Percentiles rank a stretch among this genome's conserved stretches.
Conservation (phyloP, 1,140 invertebrate genomes). For the Pseudomyrmex flavicornis region DNA sequence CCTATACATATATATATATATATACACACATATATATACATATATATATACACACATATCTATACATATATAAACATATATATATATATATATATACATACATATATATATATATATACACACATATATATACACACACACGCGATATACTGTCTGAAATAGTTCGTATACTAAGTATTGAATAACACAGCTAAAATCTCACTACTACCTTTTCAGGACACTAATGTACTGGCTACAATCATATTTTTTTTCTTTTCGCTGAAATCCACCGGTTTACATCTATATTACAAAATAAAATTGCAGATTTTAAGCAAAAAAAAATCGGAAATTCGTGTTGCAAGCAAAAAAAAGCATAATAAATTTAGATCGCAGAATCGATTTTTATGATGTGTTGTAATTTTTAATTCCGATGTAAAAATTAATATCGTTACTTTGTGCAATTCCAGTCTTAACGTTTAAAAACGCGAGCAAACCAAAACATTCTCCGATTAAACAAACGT, state of each 20-base stretch:
- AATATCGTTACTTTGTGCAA: conserved; percentile 14
- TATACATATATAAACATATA: too few species aligned
- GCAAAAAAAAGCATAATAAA: not conserved
- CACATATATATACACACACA: not conserved
- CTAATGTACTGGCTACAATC: conserved; percentile 23
- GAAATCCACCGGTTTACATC: conserved; percentile 11
- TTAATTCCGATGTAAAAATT: not conserved
- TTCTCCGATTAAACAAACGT: not conserved
- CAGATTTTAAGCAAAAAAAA: not conserved
- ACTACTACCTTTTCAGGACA: conserved; percentile 48
- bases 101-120: too few species aligned
- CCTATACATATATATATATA: not conserved
- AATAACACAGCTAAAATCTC: conserved; percentile 61
- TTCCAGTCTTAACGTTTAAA: conserved; percentile 10
- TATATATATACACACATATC: too few species aligned
- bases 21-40: too few species aligned
- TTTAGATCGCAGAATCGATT: not conserved
- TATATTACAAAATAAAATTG: not conserved
- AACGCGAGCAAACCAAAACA: conserved; percentile 11
- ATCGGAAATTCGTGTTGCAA: not conserved
- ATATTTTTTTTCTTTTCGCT: not conserved
- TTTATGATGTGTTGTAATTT: not conserved
- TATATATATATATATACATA: too few species aligned
- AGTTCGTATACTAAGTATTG: conserved; percentile 55
- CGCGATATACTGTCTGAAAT: conserved; percentile 37